A percentile compares a stretch with the other conserved stretches of the same genome.
Conservation (phyloP, 64 coral and sea anemone genomes). For the Anthopleura sola region DNA sequence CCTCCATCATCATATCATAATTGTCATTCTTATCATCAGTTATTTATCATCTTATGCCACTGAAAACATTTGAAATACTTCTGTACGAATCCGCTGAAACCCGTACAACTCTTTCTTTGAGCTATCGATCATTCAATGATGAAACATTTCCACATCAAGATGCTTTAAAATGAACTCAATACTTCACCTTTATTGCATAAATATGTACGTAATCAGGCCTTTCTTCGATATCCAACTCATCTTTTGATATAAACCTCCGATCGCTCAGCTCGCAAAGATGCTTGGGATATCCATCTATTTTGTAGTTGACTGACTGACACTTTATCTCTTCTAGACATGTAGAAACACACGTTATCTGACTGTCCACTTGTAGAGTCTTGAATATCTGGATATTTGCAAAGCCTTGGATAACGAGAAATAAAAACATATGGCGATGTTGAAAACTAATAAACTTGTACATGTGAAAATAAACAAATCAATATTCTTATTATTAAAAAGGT, state of each 20-base stretch:
- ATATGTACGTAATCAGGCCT: not conserved
- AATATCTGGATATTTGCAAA: not conserved
- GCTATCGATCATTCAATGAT: too few species aligned
- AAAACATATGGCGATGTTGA: too few species aligned
- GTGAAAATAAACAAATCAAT: too few species aligned
- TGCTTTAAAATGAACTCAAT: too few species aligned
- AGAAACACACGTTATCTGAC: not conserved
- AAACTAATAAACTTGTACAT: too few species aligned
- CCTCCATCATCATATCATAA: not conserved
- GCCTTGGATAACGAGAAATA: not conserved
- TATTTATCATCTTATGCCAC: too few species aligned
- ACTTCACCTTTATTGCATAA: not conserved
- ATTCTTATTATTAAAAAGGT: too few species aligned
- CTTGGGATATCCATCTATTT: not conserved
- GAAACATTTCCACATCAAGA: too few species aligned
- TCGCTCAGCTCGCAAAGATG: slow-evolving; percentile 11
- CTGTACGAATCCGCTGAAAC: too few species aligned
- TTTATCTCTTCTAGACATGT: not conserved
- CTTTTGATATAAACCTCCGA: not conserved
- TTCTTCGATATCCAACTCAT: not conserved
- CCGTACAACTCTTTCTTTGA: too few species aligned
- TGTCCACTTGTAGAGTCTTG: not conserved
- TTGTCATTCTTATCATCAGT: not conserved
- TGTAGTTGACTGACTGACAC: slow-evolving; percentile 7
- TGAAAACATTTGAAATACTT: too few species aligned